Conservation (phyloP, 92 coral and sea anemone species). For the Parazoanthus atlanticus region DNA sequence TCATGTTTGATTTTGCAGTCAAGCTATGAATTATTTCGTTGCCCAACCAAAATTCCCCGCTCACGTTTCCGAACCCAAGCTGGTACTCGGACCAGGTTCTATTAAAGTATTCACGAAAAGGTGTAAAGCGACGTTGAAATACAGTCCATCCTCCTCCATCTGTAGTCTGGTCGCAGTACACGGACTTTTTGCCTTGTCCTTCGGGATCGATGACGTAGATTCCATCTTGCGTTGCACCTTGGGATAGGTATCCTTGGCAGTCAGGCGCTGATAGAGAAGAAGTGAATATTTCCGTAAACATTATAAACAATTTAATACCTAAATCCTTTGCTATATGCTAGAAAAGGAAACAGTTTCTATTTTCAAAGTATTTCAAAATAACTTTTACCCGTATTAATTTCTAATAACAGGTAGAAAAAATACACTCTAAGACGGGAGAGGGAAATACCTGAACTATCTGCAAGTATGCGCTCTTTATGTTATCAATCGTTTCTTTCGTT, state of each 20-base stretch:
- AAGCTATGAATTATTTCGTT: slow-evolving; percentile 34
- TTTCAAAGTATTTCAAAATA: too few relatives aligned
- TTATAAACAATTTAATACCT: neutral
- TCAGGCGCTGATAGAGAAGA: slow-evolving; percentile 34
- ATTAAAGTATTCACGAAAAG: slow-evolving; percentile 32
- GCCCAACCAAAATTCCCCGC: slow-evolving; percentile 51
- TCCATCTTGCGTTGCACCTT: slow-evolving; percentile 31
- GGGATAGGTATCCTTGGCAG: slow-evolving; percentile 43
- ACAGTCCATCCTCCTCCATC: slow-evolving; percentile 63
- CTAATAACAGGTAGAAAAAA: too few relatives aligned
- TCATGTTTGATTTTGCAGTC: slow-evolving; percentile 21
- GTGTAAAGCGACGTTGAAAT: slow-evolving; percentile 40
- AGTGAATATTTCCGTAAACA: neutral
- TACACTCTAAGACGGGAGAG: too few relatives aligned
- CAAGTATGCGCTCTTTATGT: too few relatives aligned
- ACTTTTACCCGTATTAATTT: too few relatives aligned
- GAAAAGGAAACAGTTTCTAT: too few relatives aligned
- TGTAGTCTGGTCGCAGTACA: slow-evolving; percentile 55
- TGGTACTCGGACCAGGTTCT: slow-evolving; percentile 52
- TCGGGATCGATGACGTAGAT: slow-evolving; percentile 30
- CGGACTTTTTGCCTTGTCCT: slow-evolving; percentile 4
- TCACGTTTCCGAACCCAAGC: slow-evolving; percentile 46
- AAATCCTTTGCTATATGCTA: too few relatives aligned
- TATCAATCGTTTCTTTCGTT: neutral
- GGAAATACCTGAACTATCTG: too few relatives aligned